Evolutionary conservation across 2,888 invertebrate species (phyloP).

Genomic region (Megastigmus dorsalis): DNA sequence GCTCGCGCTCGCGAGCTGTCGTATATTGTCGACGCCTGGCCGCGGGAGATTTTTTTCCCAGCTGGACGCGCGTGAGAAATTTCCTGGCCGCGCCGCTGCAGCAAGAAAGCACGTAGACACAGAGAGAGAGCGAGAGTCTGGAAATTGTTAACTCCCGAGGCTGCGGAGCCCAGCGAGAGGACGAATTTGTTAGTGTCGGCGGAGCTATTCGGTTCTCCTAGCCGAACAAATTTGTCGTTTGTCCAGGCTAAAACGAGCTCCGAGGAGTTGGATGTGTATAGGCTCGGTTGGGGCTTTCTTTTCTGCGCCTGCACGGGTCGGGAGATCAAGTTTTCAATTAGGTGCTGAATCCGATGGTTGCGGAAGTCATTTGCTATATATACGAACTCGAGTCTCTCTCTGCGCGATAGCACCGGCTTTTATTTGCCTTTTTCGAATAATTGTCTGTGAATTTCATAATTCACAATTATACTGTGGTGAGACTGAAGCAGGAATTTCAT

Average conservation of each 20-base stretch:
- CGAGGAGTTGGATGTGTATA: no score
- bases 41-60: not conserved
- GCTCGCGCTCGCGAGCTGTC: not conserved
- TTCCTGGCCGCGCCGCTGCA: no score
- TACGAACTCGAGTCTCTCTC: no score
- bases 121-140: no score
- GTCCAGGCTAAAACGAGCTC: not conserved
- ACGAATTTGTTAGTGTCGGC: slow-evolving; percentile 17
- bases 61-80: not conserved
- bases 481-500: no score
- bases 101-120: no score
- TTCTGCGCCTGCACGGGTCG: no score
- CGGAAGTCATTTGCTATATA: slow-evolving; percentile 28
- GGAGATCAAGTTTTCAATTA: slow-evolving; percentile 35
- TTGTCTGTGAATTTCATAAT: no score
- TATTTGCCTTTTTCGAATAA: no score
- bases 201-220: not conserved
- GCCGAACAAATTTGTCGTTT: slow-evolving; percentile 23
- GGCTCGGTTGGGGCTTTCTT: no score
- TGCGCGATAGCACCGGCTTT: no score
- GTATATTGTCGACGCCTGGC: not conserved
- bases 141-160: not conserved
- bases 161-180: not conserved
- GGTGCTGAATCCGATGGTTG: slow-evolving; percentile 28
- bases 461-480: no score